Base-by-base conservation (phyloP, 2,113 vertebrate species). In the Cariama cristata region DNA sequence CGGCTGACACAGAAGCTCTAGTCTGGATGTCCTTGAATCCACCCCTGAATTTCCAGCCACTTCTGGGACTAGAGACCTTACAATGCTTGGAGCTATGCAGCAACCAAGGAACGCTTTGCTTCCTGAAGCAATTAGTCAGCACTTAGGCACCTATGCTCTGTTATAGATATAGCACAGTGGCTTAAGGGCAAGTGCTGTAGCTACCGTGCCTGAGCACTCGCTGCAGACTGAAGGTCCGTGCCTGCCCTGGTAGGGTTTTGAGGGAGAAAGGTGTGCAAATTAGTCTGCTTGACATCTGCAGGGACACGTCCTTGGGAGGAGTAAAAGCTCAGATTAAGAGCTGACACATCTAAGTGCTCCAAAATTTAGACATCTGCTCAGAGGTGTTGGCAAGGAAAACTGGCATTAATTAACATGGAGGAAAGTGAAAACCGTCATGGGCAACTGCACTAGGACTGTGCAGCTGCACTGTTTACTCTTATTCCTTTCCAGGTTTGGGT, bases 161-260 rank as follows among this genome's bases (percentile, higher is more conserved):
- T 7, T 62, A 19, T 15, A 55, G 16, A 19, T 19, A 22, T 0
- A 52, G 62, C 26, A 32, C 35, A 62, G 33, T 6, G 30, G 50
- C 62, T 59, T 20, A 35, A 35, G 38, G 53, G 11, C 60, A 71
- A 53, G 15, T 11, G 5, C 45, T 35, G 24, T 14, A 52, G 32
- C 47, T 74, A 5, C 32, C 3, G 2, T 8, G 9, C 38, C 19
- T 1, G 4, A 66, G 85, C 27, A 38, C 32, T 40, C 0, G 1
- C 50, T 4, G 14, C 32, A 22, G 7, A 5, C 62, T 55, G 74
- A 50, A 45, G 35, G 38, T 20, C 50, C 0, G 1, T 45, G 33
- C 56, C 75, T 75, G 75, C 24, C 63, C 63, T 47, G 10, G 35
- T 10, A 32, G 44, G 28, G 28, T 40, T 75, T 42, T 53, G 56